phyloP scores from a whole-genome alignment of 2,888 invertebrate genomes.

The Archips xylosteana region DNA sequence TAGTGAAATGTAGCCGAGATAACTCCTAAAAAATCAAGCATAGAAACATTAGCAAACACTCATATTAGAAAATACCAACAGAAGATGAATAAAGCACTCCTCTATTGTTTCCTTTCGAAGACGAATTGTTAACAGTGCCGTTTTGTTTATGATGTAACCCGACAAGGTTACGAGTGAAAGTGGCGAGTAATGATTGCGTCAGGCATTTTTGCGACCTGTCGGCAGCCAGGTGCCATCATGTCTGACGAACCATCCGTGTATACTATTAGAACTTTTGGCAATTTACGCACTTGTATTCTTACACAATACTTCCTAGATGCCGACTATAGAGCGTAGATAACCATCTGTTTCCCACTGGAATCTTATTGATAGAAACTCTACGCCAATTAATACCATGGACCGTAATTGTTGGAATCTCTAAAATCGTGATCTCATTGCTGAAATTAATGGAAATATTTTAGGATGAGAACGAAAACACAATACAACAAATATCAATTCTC shows the following conservation, averaged over 20 bases:
- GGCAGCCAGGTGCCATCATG: constrained; percentile 29
- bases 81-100: neutral
- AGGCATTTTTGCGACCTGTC: constrained; percentile 17
- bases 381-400: too few relatives aligned
- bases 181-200: constrained; percentile 30
- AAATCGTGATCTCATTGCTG: too few relatives aligned
- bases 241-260: constrained; percentile 9
- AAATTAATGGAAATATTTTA: too few relatives aligned
- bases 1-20: neutral
- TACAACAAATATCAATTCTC: too few relatives aligned
- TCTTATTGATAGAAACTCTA: neutral
- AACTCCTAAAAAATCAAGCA: neutral
- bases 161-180: constrained; percentile 39
- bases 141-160: constrained; percentile 26
- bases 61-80: neutral
- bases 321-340: too few relatives aligned
- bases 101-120: constrained; percentile 2
- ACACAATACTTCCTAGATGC: neutral
- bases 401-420: too few relatives aligned
- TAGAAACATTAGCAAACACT: neutral
- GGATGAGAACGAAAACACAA: too few relatives aligned
- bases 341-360: neutral
- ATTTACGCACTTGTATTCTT: neutral
- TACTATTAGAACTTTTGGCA: neutral
- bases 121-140: constrained; percentile 17